phyloP scores from a whole-genome alignment of 1,140 invertebrate genomes.

The Thaumetopoea pityocampa region DNA sequence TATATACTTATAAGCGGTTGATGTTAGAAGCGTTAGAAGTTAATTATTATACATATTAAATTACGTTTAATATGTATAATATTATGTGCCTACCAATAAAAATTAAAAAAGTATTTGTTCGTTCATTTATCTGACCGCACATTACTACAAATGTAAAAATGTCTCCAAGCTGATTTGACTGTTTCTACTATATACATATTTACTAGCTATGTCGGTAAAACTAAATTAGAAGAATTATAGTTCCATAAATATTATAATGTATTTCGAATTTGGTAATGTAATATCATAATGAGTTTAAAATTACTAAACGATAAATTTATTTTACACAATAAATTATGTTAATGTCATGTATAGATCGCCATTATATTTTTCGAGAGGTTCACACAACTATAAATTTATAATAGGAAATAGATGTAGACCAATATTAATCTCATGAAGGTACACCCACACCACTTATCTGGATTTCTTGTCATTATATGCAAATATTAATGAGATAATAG shows the following conservation, averaged over 20 bases:
- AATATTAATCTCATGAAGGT: conserved; percentile 29
- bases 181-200: too few species aligned
- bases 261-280: conserved; percentile 6
- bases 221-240: conserved; percentile 2
- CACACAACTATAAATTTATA: conserved; percentile 26
- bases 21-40: too few species aligned
- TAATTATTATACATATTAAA: too few species aligned
- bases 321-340: conserved; percentile 16
- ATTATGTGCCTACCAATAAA: too few species aligned
- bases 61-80: too few species aligned
- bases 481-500: conserved; percentile 5
- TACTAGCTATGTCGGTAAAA: conserved; percentile 10
- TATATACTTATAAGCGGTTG: too few species aligned
- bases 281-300: conserved; percentile 14
- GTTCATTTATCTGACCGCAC: too few species aligned
- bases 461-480: conserved; percentile 19
- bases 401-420: conserved; percentile 27
- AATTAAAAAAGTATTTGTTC: too few species aligned
- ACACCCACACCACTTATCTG: conserved; percentile 24
- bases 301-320: conserved; percentile 16
- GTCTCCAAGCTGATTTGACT: too few species aligned
- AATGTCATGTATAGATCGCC: conserved; percentile 14
- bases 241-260: conserved; percentile 2
- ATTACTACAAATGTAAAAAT: too few species aligned
- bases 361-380: conserved; percentile 27